phyloP scores from a whole-genome alignment of 2,888 invertebrate species.

The Urechis unicinctus region DNA sequence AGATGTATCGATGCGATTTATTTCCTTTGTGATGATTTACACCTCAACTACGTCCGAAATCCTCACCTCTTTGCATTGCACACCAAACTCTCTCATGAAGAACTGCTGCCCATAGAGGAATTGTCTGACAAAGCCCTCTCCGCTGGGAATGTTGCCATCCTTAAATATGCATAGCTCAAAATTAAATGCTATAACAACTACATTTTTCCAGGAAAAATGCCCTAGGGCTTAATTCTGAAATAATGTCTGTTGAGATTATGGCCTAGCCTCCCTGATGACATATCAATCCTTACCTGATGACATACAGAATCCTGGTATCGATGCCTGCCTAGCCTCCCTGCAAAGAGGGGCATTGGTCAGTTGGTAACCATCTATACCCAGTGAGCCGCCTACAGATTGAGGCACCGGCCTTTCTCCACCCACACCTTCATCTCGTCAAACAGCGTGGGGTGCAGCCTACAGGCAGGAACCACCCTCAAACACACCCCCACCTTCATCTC shows the following conservation, averaged over 20 bases:
- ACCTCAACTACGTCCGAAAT: background rate
- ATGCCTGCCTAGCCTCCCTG: no score
- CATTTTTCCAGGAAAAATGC: no score
- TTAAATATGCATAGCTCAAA: slow-evolving; percentile 11
- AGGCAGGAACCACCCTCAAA: no score
- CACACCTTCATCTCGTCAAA: slow-evolving; percentile 48
- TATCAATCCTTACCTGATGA: no score
- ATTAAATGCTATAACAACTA: background rate
- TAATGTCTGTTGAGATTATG: no score
- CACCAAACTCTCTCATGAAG: slow-evolving; percentile 52
- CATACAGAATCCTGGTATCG: no score
- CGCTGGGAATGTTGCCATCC: slow-evolving; percentile 50
- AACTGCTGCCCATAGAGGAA: slow-evolving; percentile 54
- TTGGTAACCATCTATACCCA: slow-evolving; percentile 56
- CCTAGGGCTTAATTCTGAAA: no score
- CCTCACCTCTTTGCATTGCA: slow-evolving; percentile 49
- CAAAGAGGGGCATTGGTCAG: no score
- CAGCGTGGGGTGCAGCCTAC: slow-evolving; percentile 51
- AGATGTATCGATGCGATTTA: no score
- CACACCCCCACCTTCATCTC: no score
- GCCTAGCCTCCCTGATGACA: no score
- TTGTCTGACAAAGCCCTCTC: slow-evolving; percentile 55
- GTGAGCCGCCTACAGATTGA: slow-evolving; percentile 54
- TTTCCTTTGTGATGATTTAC: no score
- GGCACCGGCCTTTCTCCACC: slow-evolving; percentile 48